Percentiles rank a stretch among this genome's conserved stretches.
Evolutionary conservation across 2,797 vertebrate genomes (phyloP).

Genomic region (Phylloscopus collybita): DNA sequence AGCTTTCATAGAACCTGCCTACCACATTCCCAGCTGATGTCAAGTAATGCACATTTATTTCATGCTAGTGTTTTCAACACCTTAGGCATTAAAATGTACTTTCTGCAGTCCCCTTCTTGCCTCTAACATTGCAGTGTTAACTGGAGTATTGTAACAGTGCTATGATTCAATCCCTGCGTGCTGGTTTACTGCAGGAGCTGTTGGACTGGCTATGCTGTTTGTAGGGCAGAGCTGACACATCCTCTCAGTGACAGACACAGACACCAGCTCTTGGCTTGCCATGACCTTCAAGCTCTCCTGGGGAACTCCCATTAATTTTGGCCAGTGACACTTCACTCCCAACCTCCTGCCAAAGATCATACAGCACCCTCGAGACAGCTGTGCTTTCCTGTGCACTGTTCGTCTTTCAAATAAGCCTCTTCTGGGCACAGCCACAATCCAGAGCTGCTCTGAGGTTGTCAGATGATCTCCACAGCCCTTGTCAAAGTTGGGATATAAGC

Average conservation of each 20-base stretch:
- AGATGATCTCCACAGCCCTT: neutral
- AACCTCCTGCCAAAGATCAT: neutral
- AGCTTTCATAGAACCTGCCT: neutral
- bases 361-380: neutral
- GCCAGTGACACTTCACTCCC: neutral
- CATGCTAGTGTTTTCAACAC: neutral
- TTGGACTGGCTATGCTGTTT: neutral
- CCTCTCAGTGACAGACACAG: neutral
- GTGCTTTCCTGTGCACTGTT: neutral
- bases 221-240: neutral
- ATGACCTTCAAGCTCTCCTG: neutral
- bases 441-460: neutral
- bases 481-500: neutral
- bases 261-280: neutral
- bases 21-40: neutral
- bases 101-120: neutral
- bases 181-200: neutral
- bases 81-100: neutral
- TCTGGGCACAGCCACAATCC: neutral
- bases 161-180: neutral
- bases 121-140: neutral
- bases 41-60: neutral
- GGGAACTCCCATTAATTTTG: neutral
- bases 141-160: neutral
- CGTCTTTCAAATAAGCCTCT: neutral